Percentiles rank a stretch among this genome's conserved stretches.
Evolutionary conservation across 2,113 vertebrate genomes (phyloP).

Genomic region (Aythya baeri): DNA sequence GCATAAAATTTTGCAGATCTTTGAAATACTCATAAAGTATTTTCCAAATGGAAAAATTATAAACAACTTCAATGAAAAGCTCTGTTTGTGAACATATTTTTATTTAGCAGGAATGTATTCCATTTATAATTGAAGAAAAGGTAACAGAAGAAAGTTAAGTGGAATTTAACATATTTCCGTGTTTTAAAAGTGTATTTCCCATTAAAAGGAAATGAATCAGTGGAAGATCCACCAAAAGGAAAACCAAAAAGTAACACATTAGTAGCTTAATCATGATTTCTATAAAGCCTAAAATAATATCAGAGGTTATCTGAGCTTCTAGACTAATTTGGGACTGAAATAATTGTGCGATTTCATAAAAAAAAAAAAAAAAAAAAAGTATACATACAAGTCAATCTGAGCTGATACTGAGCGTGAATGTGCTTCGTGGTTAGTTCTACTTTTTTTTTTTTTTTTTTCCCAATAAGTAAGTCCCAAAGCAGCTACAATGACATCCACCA

Average conservation of each 20-base stretch:
- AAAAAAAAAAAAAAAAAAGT: too few species aligned
- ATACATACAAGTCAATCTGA: not conserved
- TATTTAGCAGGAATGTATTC: constrained; percentile 8
- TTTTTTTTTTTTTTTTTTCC: not conserved
- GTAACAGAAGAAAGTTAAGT: not conserved
- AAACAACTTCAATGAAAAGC: not conserved
- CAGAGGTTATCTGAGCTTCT: not conserved
- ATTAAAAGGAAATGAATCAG: not conserved
- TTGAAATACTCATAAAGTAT: not conserved
- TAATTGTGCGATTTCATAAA: not conserved
- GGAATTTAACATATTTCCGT: not conserved
- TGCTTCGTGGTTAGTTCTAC: not conserved
- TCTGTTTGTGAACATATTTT: not conserved
- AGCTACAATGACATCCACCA: not conserved
- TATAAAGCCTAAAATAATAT: not conserved
- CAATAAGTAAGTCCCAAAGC: not conserved
- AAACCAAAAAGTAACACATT: not conserved
- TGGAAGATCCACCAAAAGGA: not conserved
- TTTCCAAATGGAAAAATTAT: not conserved
- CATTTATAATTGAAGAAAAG: not conserved
- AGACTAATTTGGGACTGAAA: not conserved
- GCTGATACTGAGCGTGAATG: not conserved
- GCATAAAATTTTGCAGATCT: not conserved
- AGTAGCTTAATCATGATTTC: not conserved
- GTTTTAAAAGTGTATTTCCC: not conserved